Percentiles rank a stretch among this genome's conserved stretches.
Conservation (phyloP, 2,888 invertebrate species). For the Synergus gifuensis region DNA sequence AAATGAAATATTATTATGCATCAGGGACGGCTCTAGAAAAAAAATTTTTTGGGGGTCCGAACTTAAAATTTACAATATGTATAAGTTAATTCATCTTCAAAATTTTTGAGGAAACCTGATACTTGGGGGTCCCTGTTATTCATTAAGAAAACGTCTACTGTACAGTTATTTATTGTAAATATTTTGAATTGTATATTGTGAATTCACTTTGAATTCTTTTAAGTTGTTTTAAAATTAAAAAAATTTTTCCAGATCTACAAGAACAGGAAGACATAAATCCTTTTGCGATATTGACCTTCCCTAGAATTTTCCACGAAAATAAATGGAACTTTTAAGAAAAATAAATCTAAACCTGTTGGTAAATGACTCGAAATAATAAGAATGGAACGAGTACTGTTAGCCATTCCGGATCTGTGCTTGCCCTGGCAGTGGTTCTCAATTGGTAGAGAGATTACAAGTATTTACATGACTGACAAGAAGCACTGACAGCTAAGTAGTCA, state of each 20-base stretch:
- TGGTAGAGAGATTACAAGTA: conserved; percentile 62
- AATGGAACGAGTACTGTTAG: conserved; percentile 21
- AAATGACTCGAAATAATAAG: conserved; percentile 15
- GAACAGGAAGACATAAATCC: neutral
- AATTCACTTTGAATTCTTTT: too few species aligned
- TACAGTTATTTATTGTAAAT: too few species aligned
- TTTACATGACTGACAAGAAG: conserved; percentile 53
- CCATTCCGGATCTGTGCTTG: conserved; percentile 32
- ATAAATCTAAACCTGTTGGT: neutral
- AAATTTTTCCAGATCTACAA: too few species aligned
- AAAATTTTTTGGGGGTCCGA: too few species aligned
- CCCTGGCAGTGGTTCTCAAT: conserved; percentile 65
- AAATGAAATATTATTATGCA: neutral
- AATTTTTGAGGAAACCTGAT: too few species aligned
- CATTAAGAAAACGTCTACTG: too few species aligned
- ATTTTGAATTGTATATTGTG: too few species aligned
- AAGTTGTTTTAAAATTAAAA: too few species aligned
- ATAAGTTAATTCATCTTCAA: too few species aligned
- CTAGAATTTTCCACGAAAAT: neutral
- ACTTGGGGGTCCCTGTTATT: too few species aligned
- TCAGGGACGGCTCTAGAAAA: too few species aligned
- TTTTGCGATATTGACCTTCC: neutral
- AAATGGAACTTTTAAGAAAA: neutral
- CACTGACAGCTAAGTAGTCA: conserved; percentile 43
- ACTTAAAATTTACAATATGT: too few species aligned